These are phyloP conservation scores for Luidia sarsii DNA, from an alignment of 53 echinoderm and acorn worm species.

Conservation along the genomic window DNA sequence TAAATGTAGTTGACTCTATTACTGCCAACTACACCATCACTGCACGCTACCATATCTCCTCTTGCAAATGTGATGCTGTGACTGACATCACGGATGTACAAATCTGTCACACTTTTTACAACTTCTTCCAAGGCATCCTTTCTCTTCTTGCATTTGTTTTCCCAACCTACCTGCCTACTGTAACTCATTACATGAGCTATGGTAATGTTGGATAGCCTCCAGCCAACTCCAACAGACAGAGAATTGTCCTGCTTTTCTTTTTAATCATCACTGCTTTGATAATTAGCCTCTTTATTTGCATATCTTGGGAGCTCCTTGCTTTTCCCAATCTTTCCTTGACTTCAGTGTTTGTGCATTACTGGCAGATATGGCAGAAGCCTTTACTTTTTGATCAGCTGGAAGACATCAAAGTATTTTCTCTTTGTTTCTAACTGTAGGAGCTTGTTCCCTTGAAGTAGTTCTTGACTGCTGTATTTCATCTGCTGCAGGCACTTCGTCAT, in stretches of 20 bases:
- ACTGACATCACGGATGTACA: constrained; percentile 24
- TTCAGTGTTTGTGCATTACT: constrained; percentile 10
- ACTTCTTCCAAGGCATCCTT: constrained; percentile 12
- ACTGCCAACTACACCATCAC: constrained; percentile 16
- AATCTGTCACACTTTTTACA: constrained; percentile 20
- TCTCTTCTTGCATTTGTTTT: constrained; percentile 21
- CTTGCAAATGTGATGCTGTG: constrained; percentile 24
- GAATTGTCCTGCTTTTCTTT: constrained; percentile 9
- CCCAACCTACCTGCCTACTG: constrained; percentile 4
- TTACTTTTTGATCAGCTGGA: constrained; percentile 13
- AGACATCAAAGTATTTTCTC: constrained; percentile 4
- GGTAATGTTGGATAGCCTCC: constrained; percentile 18
- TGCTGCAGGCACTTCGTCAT: too few species aligned
- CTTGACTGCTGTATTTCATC: too few species aligned
- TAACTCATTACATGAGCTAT: constrained; percentile 27
- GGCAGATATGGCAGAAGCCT: constrained; percentile 9
- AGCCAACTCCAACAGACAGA: constrained; percentile 22
- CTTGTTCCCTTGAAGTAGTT: constrained; percentile 12
- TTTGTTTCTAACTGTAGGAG: constrained; percentile 9
- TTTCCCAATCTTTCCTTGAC: constrained; percentile 27
- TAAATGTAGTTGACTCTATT: not conserved
- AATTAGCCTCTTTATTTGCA: constrained; percentile 14
- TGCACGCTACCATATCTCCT: constrained; percentile 8
- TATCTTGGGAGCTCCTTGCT: constrained; percentile 15
- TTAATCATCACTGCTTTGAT: constrained; percentile 11